phyloP scores from a whole-genome alignment of 1,140 invertebrate species.

The Drosophila mayri region DNA sequence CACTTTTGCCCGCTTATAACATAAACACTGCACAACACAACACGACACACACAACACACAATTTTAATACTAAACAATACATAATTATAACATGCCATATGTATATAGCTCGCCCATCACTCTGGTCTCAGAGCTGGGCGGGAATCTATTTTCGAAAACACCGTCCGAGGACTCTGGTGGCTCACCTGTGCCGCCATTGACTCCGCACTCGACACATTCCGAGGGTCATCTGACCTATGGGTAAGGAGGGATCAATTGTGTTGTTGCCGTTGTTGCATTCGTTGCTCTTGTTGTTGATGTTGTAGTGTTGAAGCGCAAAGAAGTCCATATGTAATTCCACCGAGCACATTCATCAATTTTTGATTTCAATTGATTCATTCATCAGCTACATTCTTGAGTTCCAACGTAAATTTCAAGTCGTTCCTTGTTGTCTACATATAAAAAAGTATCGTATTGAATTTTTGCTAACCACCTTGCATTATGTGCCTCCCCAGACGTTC shows the following conservation, averaged over 20 bases:
- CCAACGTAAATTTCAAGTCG: slow-evolving; percentile 42
- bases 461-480: neutral
- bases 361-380: slow-evolving; percentile 22
- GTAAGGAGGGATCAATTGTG: slow-evolving; percentile 72
- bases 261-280: slow-evolving; percentile 44
- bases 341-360: slow-evolving; percentile 28
- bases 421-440: neutral
- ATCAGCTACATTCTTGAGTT: slow-evolving; percentile 35
- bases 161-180: slow-evolving; percentile 92
- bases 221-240: slow-evolving; percentile 84
- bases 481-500: slow-evolving; percentile 70
- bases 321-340: slow-evolving; percentile 1
- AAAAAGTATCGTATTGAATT: no score
- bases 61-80: slow-evolving; percentile 18
- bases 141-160: slow-evolving; percentile 94
- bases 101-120: slow-evolving; percentile 92
- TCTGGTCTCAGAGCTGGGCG: slow-evolving; percentile 94
- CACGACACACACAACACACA: slow-evolving; percentile 24
- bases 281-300: slow-evolving; percentile 49
- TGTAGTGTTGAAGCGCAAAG: slow-evolving; percentile 45
- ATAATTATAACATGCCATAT: slow-evolving; percentile 12
- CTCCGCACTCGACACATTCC: slow-evolving; percentile 85
- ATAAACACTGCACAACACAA: slow-evolving; percentile 15
- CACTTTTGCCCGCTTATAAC: slow-evolving; percentile 18
- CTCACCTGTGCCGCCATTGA: slow-evolving; percentile 85